Evolutionary conservation across 2,888 invertebrate genomes (phyloP).

Genomic region (Nomada lathburiana): DNA sequence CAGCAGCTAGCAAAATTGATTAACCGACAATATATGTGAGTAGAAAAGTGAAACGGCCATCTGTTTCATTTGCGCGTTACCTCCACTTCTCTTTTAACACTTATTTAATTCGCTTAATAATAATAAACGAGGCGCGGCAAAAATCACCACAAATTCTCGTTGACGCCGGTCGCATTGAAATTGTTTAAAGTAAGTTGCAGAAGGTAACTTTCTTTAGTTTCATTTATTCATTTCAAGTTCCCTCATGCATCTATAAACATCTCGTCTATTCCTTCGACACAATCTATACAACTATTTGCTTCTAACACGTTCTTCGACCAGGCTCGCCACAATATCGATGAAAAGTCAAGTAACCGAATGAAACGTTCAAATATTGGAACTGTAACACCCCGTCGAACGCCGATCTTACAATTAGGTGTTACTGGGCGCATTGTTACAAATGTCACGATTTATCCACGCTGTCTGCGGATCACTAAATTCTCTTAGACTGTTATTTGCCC

Average conservation of each 20-base stretch:
- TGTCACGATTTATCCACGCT: conserved; percentile 7
- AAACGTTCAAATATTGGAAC: not conserved
- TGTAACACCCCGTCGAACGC: not conserved
- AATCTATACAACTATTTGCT: not conserved
- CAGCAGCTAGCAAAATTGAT: too few relatives aligned
- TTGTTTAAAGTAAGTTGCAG: not conserved
- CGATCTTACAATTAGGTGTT: not conserved
- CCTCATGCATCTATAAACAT: not conserved
- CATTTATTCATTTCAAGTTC: not conserved
- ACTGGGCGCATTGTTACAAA: not conserved
- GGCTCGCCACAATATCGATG: not conserved
- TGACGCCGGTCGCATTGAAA: not conserved
- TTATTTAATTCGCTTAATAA: too few relatives aligned
- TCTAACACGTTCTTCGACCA: not conserved
- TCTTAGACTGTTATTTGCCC: conserved; percentile 10
- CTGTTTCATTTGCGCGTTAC: too few relatives aligned
- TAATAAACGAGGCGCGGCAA: too few relatives aligned
- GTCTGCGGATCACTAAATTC: not conserved
- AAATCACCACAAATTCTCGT: too few relatives aligned
- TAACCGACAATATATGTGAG: too few relatives aligned
- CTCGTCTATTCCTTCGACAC: not conserved
- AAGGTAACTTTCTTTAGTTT: not conserved
- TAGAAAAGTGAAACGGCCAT: too few relatives aligned
- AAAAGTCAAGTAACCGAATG: not conserved
- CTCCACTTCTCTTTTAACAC: too few relatives aligned